Evolutionary conservation across 2,113 vertebrate species (phyloP), one percentile per base, ranked within the genome.

Genomic region (Tetrax tetrax): DNA sequence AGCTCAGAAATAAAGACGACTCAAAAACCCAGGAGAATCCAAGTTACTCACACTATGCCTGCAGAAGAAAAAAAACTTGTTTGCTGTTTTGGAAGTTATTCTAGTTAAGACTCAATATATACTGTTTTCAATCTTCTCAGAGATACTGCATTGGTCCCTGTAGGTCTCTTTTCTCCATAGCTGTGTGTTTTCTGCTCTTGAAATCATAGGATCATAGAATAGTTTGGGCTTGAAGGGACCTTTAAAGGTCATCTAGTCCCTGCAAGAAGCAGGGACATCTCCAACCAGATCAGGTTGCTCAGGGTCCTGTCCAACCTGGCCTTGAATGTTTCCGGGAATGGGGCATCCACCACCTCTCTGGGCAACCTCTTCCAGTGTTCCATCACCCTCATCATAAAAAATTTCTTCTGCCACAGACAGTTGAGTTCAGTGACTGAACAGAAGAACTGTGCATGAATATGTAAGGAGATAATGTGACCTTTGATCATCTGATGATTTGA

Each of bases 61-160:
- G 5, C 18, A 6, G 19, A 48, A 68, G 21, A 48, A 74, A 63
- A 41, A 43, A 91, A 7, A 7, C 28, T 75, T 60, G 11, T 3
- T 84, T 7, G 20, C 70, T 68, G 19, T 20, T 45, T 12, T 47
- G 24, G 17, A 83, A 57, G 28, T 48, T 82, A 45, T 50, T 54
- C 29, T 56, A 48, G 9, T 43, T 41, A 75, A 71, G 9, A 57
- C 29, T 66, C 9, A 41, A n/a, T 8, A 4, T 31, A 19, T 20
- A 27, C 31, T 29, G 65, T 83, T 33, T 37, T 1, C 22, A 54
- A 6, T 81, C 14, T 84, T 76, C n/a, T 64, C 29, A 51, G 83
- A 92, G 51, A 41, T 48, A 47, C 12, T 78, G 21, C 17, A 8
- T 45, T 61, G 10, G 7, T 75, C 35, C 43, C 21, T 0, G 0